A percentile compares a stretch with the other conserved stretches of the same genome.
Conservation (phyloP, 1,140 invertebrate species). For the Oscheius sp. region DNA sequence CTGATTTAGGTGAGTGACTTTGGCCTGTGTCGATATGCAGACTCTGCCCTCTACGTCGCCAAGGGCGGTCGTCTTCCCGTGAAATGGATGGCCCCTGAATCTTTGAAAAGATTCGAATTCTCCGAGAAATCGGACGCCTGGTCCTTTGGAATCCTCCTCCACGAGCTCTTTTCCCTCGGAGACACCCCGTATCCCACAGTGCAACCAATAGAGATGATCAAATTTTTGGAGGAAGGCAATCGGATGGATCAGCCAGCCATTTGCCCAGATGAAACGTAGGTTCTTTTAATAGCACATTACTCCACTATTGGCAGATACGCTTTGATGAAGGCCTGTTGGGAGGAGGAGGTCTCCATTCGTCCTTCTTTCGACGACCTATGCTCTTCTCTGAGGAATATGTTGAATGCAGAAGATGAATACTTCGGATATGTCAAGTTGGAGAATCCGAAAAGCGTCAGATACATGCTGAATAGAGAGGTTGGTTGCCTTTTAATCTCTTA, state of each 20-base stretch:
- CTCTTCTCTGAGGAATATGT: not conserved
- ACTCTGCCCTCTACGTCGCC: slow-evolving; percentile 27
- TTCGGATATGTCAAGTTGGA: slow-evolving; percentile 6
- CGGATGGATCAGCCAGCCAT: slow-evolving; percentile 29
- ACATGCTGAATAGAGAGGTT: slow-evolving; percentile 1
- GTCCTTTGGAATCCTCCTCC: slow-evolving; percentile 29
- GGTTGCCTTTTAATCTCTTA: not conserved
- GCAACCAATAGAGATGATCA: slow-evolving; percentile 34
- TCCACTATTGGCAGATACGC: not conserved
- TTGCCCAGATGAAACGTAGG: slow-evolving; percentile 37
- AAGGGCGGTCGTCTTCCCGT: slow-evolving; percentile 34
- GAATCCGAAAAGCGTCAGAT: slow-evolving; percentile 1
- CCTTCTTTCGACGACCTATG: not conserved
- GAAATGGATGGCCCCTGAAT: slow-evolving; percentile 35
- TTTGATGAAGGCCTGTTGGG: not conserved
- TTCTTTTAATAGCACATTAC: not conserved
- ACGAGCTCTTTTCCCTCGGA: slow-evolving; percentile 39
- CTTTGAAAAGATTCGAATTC: slow-evolving; percentile 35
- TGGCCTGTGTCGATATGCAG: slow-evolving; percentile 29
- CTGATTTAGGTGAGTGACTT: slow-evolving; percentile 35
- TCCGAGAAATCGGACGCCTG: slow-evolving; percentile 29
- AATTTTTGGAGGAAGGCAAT: slow-evolving; percentile 20
- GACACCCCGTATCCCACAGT: slow-evolving; percentile 39
- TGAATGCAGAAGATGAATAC: slow-evolving; percentile 6
- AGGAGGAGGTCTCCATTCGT: not conserved